Percentiles rank a stretch among this genome's conserved stretches.
Evolutionary conservation across 2,888 invertebrate genomes (phyloP).

Genomic region (Clistopyga incitator): DNA sequence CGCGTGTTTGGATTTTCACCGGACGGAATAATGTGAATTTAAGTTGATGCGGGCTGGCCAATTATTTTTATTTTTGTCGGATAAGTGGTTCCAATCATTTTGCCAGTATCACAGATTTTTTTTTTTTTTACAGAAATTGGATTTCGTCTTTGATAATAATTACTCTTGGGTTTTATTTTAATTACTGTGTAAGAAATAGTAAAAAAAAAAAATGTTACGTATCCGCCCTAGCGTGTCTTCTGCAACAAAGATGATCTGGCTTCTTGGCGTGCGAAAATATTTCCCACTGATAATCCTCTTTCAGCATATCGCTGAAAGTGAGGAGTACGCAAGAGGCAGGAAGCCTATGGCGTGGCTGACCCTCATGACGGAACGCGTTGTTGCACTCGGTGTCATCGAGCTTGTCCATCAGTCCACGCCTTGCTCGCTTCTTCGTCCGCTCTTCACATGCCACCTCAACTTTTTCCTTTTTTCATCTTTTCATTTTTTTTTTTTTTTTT

Average conservation of each 20-base stretch:
- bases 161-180: background rate
- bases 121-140: background rate
- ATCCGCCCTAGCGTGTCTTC: conserved; percentile 38
- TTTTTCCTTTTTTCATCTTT: no score
- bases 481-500: no score
- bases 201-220: background rate
- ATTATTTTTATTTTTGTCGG: no score
- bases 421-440: conserved; percentile 59
- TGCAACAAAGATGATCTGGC: conserved; percentile 39
- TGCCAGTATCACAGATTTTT: no score
- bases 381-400: conserved; percentile 68
- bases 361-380: conserved; percentile 71
- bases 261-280: conserved; percentile 33
- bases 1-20: no score
- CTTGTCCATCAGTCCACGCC: conserved; percentile 67
- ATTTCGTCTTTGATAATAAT: background rate
- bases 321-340: conserved; percentile 50
- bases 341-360: conserved; percentile 72
- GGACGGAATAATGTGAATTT: no score
- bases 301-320: conserved; percentile 54
- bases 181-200: background rate
- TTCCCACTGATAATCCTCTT: conserved; percentile 35
- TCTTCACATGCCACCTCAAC: conserved; percentile 47
- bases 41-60: no score
- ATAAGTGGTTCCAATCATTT: no score